Percentiles rank a stretch among this genome's conserved stretches.
phyloP scores from a whole-genome alignment of 2,797 vertebrate genomes.

The Sebastolobus altivelis region DNA sequence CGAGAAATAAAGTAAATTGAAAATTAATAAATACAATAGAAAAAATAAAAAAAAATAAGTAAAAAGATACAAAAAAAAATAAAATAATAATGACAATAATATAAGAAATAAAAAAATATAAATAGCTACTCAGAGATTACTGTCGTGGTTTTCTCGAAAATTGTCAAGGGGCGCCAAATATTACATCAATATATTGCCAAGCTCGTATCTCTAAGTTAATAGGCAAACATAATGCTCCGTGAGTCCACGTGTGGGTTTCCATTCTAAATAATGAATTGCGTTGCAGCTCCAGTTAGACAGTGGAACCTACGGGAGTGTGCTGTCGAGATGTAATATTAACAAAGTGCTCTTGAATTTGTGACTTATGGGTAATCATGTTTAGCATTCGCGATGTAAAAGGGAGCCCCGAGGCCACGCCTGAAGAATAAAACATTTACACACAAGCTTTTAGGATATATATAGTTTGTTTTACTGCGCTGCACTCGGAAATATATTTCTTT shows the following conservation, averaged over 20 bases:
- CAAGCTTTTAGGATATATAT: accelerated
- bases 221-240: neutral
- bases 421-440: neutral
- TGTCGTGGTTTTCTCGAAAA: too few species aligned
- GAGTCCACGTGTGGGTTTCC: neutral
- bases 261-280: neutral
- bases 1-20: neutral
- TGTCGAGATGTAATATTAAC: neutral
- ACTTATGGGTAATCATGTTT: neutral
- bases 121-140: neutral
- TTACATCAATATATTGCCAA: neutral
- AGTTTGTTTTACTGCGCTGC: neutral
- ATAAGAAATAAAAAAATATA: too few species aligned
- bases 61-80: too few species aligned
- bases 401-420: neutral
- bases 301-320: neutral
- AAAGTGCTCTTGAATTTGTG: neutral
- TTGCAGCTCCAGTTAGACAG: neutral
- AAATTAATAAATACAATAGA: too few species aligned
- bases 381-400: neutral
- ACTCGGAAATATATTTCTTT: neutral
- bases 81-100: too few species aligned
- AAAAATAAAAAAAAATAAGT: too few species aligned
- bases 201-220: neutral
- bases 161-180: too few species aligned